Percentiles rank a stretch among this genome's conserved stretches.
Conservation (phyloP, 2,113 vertebrate genomes). For the Pseudopodoces humilis region DNA sequence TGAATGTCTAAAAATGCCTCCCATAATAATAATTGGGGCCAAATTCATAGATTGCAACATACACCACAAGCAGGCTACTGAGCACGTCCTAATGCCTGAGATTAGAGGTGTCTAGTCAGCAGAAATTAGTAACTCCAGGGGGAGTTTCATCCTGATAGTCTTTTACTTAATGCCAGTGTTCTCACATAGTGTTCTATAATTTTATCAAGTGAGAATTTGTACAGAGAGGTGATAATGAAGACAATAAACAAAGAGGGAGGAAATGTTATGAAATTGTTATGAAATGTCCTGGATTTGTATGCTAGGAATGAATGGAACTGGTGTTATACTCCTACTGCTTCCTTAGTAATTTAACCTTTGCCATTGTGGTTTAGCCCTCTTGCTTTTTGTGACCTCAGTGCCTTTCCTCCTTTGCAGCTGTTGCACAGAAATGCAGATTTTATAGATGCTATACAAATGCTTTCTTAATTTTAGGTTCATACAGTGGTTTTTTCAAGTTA, state of each 20-base stretch:
- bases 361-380: neutral
- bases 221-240: neutral
- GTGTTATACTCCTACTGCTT: neutral
- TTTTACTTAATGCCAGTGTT: neutral
- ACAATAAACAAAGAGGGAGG: neutral
- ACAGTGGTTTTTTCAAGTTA: neutral
- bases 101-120: neutral
- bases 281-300: neutral
- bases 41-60: neutral
- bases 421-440: neutral
- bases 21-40: neutral
- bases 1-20: neutral
- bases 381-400: neutral
- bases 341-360: conserved; percentile 22
- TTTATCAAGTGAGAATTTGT: conserved; percentile 3
- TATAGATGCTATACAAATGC: neutral
- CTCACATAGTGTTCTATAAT: neutral
- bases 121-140: neutral
- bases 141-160: neutral
- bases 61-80: neutral
- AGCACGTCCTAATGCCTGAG: neutral
- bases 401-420: neutral
- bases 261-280: neutral
- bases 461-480: neutral
- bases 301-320: neutral